Percentiles rank a stretch among this genome's conserved stretches.
These are phyloP conservation scores for Dexiosoma caninum DNA, from an alignment of 2,888 invertebrate genomes.

Conservation along the genomic window DNA sequence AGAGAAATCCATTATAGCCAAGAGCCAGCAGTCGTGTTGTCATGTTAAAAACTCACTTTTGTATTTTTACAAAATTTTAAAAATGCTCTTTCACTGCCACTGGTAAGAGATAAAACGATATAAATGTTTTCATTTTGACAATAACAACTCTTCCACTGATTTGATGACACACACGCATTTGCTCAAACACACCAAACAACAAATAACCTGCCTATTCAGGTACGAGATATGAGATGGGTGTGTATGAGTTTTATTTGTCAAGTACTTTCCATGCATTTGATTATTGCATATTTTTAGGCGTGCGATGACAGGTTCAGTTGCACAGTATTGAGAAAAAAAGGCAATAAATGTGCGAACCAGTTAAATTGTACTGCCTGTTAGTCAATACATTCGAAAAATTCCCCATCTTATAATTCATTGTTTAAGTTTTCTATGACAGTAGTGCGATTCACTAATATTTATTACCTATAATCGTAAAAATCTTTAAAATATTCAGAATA, in stretches of 20 bases:
- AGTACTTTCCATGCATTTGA: background rate
- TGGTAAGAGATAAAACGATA: conserved; percentile 17
- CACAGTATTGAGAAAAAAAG: too few relatives aligned
- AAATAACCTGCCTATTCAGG: background rate
- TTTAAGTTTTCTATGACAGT: too few relatives aligned
- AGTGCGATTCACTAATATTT: too few relatives aligned
- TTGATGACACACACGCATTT: background rate
- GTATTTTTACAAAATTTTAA: background rate
- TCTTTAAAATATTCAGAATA: too few relatives aligned
- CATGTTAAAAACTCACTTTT: background rate
- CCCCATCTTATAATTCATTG: too few relatives aligned
- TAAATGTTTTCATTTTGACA: conserved; percentile 28
- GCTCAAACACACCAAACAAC: background rate
- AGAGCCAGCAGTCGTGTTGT: background rate
- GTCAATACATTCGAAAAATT: too few relatives aligned
- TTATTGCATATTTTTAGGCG: conserved; percentile 9
- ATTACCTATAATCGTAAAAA: too few relatives aligned
- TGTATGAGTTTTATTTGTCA: background rate
- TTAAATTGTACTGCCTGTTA: too few relatives aligned
- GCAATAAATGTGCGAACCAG: too few relatives aligned
- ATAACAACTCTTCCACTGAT: background rate
- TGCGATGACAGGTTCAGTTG: background rate
- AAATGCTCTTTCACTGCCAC: background rate
- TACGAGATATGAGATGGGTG: background rate
- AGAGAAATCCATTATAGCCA: conserved; percentile 20